These are phyloP conservation scores for Crenichthys baileyi DNA, from an alignment of 2,797 vertebrate genomes.

Conservation along the genomic window DNA sequence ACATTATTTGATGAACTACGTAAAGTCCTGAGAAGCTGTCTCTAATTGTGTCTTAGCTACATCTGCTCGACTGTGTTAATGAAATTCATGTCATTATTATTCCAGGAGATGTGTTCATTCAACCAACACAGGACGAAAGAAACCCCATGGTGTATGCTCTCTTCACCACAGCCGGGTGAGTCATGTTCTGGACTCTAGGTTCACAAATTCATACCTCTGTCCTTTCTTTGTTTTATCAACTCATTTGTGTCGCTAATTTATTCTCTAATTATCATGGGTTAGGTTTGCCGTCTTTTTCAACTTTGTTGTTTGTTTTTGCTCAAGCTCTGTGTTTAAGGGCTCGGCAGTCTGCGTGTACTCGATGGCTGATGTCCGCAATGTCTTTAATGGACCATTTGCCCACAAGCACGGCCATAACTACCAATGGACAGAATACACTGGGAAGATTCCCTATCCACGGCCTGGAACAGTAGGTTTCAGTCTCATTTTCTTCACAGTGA, in stretches of 20 bases:
- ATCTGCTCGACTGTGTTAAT: slow-evolving; percentile 31
- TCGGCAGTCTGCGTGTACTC: slow-evolving; percentile 88
- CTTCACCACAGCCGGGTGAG: slow-evolving; percentile 88
- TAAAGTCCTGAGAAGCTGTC: slow-evolving; percentile 63
- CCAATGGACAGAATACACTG: slow-evolving; percentile 87
- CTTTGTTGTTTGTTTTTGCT: slow-evolving; percentile 46
- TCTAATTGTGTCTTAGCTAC: slow-evolving; percentile 25
- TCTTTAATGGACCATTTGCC: slow-evolving; percentile 89
- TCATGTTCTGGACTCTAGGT: neutral
- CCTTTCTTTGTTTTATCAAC: neutral
- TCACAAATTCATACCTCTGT: slow-evolving; percentile 14
- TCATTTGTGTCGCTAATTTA: slow-evolving; percentile 22
- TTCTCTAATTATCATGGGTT: slow-evolving; percentile 25
- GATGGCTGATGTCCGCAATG: slow-evolving; percentile 88
- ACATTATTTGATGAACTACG: slow-evolving; percentile 88
- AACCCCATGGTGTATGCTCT: slow-evolving; percentile 86
- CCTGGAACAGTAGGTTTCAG: slow-evolving; percentile 84
- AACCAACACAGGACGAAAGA: slow-evolving; percentile 84
- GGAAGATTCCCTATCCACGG: slow-evolving; percentile 88
- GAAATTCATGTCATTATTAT: slow-evolving; percentile 43
- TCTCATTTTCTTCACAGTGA: neutral
- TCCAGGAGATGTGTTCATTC: slow-evolving; percentile 84
- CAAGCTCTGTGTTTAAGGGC: slow-evolving; percentile 88
- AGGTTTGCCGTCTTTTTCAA: slow-evolving; percentile 7
- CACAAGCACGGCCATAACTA: slow-evolving; percentile 89